Base-by-base conservation (phyloP, 92 coral and sea anemone species). In the Phenganax marumi region DNA sequence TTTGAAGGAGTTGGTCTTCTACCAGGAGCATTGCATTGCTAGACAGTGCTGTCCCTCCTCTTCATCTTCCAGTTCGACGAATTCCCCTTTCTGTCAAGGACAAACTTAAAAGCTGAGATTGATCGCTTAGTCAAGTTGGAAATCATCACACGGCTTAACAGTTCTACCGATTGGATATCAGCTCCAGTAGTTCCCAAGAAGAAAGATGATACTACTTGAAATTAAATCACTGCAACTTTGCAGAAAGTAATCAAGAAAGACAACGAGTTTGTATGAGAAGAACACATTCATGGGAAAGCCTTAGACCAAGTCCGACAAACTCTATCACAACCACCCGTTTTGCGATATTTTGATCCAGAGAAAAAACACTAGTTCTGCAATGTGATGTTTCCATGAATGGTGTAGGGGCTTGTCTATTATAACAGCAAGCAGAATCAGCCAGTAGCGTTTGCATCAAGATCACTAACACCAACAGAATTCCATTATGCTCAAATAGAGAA, bases 321-420 rank as follows among this genome's bases (percentile, higher is more conserved):
- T n/a, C n/a, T n/a, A n/a, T n/a, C n/a, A n/a, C n/a, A n/a, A n/a
- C n/a, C n/a, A n/a, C n/a, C n/a, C n/a, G n/a, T n/a, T n/a, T n/a
- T n/a, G n/a, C 88, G 82, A 56, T 90, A 81, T 75, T 90, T 90
- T 53, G 85, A 88, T 62, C 89, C 87, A 73, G 65, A 71, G 24
- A 65, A 78, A 23, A 53, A 52, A 19, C 55, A 22, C 81, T 75
- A 0, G 89, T 87, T 77, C n/a, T n/a, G n/a, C n/a, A n/a, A n/a
- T n/a, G n/a, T n/a, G n/a, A n/a, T n/a, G n/a, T n/a, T n/a, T n/a
- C 86, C 16, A 74, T 61, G 81, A 74, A 70, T 73, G 90, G 90
- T 50, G 77, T 89, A 24, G 92, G 90, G 10, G 88, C 87, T 18
- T 83, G 88, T 50, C 73, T 89, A 49, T 62, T 87, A 81, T 88